Percentiles rank a stretch among this genome's conserved stretches.
phyloP scores from a whole-genome alignment of 2,113 vertebrate species.

The Chionomys nivalis region DNA sequence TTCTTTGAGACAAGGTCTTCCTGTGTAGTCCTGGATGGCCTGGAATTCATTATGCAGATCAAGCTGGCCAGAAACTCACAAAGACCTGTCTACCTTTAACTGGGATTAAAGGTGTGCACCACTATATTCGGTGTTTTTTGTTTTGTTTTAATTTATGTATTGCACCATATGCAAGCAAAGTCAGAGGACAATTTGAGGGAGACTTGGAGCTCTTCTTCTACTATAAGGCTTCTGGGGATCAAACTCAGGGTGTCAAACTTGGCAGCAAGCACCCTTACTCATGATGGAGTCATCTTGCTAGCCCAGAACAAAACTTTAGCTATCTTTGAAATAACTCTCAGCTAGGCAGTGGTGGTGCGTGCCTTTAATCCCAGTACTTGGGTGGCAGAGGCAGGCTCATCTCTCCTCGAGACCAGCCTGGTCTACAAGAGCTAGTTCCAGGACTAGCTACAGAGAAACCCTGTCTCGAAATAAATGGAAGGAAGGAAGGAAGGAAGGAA shows the following conservation, averaged over 20 bases:
- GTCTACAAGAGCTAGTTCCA: too few relatives aligned
- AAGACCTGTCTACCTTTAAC: neutral
- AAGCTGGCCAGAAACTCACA: neutral
- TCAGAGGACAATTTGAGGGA: neutral
- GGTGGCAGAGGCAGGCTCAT: too few relatives aligned
- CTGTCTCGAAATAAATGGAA: too few relatives aligned
- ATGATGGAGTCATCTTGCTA: neutral
- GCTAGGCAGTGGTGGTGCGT: too few relatives aligned
- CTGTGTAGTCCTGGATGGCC: neutral
- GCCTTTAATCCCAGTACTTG: too few relatives aligned
- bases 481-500: too few relatives aligned
- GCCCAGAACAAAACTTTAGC: neutral
- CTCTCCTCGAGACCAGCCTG: too few relatives aligned
- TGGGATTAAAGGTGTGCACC: neutral
- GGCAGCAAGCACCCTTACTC: neutral
- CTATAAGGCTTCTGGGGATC: neutral
- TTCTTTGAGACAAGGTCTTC: neutral
- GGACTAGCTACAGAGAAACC: too few relatives aligned
- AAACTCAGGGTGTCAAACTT: neutral
- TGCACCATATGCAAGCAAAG: neutral
- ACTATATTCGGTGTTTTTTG: too few relatives aligned
- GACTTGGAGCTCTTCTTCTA: neutral
- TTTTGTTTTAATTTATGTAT: neutral
- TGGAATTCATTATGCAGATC: neutral
- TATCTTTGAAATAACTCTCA: slow-evolving; percentile 43